Evolutionary conservation across 2,797 vertebrate genomes (phyloP).

Genomic region (Arrhamphus sclerolepis): DNA sequence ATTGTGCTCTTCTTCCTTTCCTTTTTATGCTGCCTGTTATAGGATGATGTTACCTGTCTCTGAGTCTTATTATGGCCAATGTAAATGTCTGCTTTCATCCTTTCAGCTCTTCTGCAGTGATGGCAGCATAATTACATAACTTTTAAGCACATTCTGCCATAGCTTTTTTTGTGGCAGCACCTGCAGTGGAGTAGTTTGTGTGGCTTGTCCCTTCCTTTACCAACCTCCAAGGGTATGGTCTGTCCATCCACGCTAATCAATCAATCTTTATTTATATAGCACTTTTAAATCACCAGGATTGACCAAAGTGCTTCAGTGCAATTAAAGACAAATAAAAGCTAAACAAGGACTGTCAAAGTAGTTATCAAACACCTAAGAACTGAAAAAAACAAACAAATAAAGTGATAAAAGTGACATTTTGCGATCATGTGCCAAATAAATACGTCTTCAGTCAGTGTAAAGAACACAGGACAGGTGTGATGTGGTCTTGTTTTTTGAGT

Average conservation of each 20-base stretch:
- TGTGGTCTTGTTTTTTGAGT: no score
- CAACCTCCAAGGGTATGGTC: conserved; percentile 26
- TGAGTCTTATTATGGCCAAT: no score
- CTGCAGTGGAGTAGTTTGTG: conserved; percentile 28
- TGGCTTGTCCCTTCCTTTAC: conserved; percentile 22
- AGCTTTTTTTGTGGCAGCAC: conserved; percentile 55
- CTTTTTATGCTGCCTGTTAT: conserved; percentile 24
- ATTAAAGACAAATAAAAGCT: no score
- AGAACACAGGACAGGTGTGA: no score
- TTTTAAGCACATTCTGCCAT: conserved; percentile 51
- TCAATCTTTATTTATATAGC: conserved; percentile 2
- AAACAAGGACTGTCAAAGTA: no score
- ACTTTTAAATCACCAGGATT: no score
- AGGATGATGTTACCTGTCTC: conserved; percentile 56
- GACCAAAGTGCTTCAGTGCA: no score
- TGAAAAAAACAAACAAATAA: no score
- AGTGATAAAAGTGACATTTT: no score
- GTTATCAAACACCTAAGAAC: no score
- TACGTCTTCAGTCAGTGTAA: no score
- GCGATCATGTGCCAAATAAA: no score
- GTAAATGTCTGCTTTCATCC: conserved; percentile 28
- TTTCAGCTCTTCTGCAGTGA: conserved; percentile 22
- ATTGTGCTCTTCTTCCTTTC: conserved; percentile 16
- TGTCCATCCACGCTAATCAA: conserved; percentile 25
- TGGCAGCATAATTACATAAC: conserved; percentile 31